Base-by-base conservation (phyloP, 2,888 invertebrate genomes). In the Tyria jacobaeae region DNA sequence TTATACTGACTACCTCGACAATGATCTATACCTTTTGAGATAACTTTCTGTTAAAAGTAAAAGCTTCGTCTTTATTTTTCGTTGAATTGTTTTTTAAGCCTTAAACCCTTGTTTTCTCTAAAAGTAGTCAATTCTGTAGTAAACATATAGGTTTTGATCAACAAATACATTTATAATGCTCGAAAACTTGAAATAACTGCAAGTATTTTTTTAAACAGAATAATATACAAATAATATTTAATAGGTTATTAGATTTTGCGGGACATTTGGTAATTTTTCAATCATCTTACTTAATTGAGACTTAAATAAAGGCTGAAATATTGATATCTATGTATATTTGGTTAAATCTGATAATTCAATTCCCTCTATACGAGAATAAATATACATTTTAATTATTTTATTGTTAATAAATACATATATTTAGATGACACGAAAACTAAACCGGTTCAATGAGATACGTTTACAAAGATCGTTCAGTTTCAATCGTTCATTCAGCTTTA, bases 21-120 rank as follows among this genome's bases (percentile, higher is more conserved):
- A 82, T 87, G 90, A 91, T 91, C 88, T 88, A 88, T 82, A 78
- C 67, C 74, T 80, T 81, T 73, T 69, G 71, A 86, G 83, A 88
- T 85, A 87, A 84, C 70, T 75, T 63, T 70, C 64, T 56, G 66
- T 64, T 66, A 71, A 74, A 77, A 72, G 60, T 66, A 67, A 69
- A 69, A 70, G 58, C 27, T 27, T 27, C n/a, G 57, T 27, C 66
- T 69, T 65, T 57, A 34, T 61, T 64, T 68, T 62, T 56, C 57
- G 51, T 57, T 61, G 37, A 39, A 47, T 70, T 62, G 58, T 63
- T 4, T 6, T 31, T 4, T 57, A 64, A 74, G 55, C 62, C 53
- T 68, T 70, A 63, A 68, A 60, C 51, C 44, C 14, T 24, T 58
- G 14, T 34, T 14, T 34, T 47, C 7, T 15, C 39, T 53, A n/a